Evolutionary conservation across 2,888 invertebrate species (phyloP).

Genomic region (Pseudococcus longispinus): DNA sequence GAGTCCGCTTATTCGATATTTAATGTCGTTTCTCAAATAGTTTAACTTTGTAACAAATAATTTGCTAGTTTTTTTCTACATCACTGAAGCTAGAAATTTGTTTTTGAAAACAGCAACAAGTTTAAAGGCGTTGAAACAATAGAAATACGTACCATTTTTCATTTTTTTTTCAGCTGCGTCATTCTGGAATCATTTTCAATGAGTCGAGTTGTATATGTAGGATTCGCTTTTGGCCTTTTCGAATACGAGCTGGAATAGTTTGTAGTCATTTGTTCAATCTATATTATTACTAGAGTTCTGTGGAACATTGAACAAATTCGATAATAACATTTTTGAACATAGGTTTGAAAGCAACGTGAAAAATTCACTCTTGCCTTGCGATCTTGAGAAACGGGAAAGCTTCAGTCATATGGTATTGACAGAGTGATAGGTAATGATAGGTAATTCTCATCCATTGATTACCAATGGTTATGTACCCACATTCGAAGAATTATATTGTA

Average conservation of each 20-base stretch:
- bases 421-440: too few relatives aligned
- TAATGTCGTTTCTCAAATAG: neutral
- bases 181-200: neutral
- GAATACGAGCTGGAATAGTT: neutral
- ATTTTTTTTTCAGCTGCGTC: neutral
- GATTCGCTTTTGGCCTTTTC: neutral
- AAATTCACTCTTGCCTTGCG: too few relatives aligned
- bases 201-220: neutral
- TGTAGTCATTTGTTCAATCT: neutral
- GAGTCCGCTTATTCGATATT: neutral
- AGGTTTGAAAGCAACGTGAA: too few relatives aligned
- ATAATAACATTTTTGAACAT: neutral
- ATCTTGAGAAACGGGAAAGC: too few relatives aligned
- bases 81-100: neutral
- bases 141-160: neutral
- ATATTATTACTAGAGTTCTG: neutral
- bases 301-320: neutral
- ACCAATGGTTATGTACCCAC: too few relatives aligned
- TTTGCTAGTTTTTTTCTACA: neutral
- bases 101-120: constrained; percentile 4
- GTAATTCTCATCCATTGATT: too few relatives aligned
- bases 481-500: too few relatives aligned
- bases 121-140: neutral
- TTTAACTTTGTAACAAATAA: neutral
- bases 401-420: too few relatives aligned